Evolutionary conservation across 2,113 vertebrate species (phyloP), one percentile per base, ranked within the genome.

Genomic region (Upupa epops): DNA sequence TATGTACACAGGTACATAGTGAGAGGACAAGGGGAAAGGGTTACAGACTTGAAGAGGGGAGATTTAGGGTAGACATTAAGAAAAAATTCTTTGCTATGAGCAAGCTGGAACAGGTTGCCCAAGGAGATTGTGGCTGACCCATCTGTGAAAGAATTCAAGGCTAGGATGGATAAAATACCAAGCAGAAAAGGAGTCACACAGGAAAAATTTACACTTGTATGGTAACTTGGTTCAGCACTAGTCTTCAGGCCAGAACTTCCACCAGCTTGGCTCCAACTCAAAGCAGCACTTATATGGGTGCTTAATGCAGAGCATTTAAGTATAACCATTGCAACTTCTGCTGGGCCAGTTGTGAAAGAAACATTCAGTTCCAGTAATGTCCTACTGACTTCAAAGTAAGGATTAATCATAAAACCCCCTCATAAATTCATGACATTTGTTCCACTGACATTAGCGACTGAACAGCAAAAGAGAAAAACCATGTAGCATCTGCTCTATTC

Each of bases 401-500:
- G 32, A 83, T 20, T 61, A 29, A 79, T 29, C 19, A 66, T 5
- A 46, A 61, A n/a, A 20, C 51, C 3, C 8, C n/a, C 37, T 10
- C 25, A 36, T 31, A 34, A 91, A 74, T 83, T 40, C 69, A 64
- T 68, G 78, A 52, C 75, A 75, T 86, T 70, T 78, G 79, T 70
- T 70, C 24, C 32, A 73, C 19, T 32, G 52, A 66, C 81, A 83
- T 49, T 60, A 89, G 75, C 85, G 92, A 86, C 90, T 49, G 64
- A 90, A 89, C 89, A 69, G 73, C 48, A 82, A 58, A 59, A 74
- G 63, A 81, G 29, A 66, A 89, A 80, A 92, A 79, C n/a, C 60
- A 88, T 86, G 71, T 31, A 93, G 76, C 82, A 94, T 78, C 87
- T 95, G 92, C 73, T 95, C 58, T 65, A 10, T 74, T 89, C 91